These are phyloP conservation scores for Girardia tigrina DNA, from an alignment of 2,888 invertebrate genomes.

Conservation along the genomic window DNA sequence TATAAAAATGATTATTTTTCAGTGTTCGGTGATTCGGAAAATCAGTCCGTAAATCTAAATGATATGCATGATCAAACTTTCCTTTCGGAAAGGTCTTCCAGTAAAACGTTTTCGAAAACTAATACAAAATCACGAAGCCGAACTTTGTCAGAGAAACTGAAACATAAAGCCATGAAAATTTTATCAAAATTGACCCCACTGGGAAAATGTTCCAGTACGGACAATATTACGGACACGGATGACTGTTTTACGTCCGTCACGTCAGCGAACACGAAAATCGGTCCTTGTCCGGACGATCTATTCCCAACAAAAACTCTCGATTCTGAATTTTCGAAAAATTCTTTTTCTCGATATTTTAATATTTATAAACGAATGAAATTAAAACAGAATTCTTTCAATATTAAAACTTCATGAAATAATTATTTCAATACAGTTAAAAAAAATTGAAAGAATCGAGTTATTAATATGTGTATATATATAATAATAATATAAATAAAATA, in stretches of 20 bases:
- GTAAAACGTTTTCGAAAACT: not conserved
- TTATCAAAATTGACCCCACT: not conserved
- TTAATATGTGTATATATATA: slow-evolving; percentile 16
- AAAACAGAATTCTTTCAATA: not conserved
- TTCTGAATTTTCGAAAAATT: slow-evolving; percentile 6
- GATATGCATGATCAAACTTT: not conserved
- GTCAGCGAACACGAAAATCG: not conserved
- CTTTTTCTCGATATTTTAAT: not conserved
- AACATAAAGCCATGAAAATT: not conserved
- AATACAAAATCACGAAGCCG: not conserved
- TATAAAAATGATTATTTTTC: not conserved
- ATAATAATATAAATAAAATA: not conserved
- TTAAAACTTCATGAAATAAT: slow-evolving; percentile 14
- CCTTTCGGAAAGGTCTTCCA: not conserved
- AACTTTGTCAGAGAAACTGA: not conserved
- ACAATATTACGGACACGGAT: not conserved
- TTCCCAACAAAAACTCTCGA: not conserved
- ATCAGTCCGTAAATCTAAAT: too few relatives aligned
- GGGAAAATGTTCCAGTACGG: not conserved
- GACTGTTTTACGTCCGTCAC: not conserved
- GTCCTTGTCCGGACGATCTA: not conserved
- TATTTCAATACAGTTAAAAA: slow-evolving; percentile 19
- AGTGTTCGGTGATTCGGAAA: not conserved
- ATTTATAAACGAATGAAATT: not conserved
- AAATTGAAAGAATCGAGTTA: slow-evolving; percentile 11